Base-by-base conservation (phyloP, 2,113 vertebrate genomes). In the Zosterops hypoxanthus region DNA sequence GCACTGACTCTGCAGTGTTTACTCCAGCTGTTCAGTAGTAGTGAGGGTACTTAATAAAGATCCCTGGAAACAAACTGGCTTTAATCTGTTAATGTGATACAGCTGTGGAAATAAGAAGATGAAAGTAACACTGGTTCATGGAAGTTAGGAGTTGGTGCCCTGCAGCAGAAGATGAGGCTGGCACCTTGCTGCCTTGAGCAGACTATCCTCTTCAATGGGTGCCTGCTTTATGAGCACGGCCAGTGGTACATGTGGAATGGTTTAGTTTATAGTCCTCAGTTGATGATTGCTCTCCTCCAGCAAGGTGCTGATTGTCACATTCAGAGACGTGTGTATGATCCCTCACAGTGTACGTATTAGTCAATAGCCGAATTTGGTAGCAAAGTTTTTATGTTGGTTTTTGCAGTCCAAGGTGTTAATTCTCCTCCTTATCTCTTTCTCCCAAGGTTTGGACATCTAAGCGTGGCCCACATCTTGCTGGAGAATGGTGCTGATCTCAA, bases 401-500 rank as follows among this genome's bases (percentile, higher is more conserved):
- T 83, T 92, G 47, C 31, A 33, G 13, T 88, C 8, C 9, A 34
- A 15, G 14, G 8, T 83, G 39, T 73, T 88, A 69, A 90, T 78
- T 92, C 26, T 87, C 5, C 3, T 47, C 15, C 2, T 4, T 65
- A 39, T 75, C 19, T 78, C 18, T 83, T 92, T 66, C 66, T 77
- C 39, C 88, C 69, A 68, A 99, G 99, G 92, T 99, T 99, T 90
- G 99, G 99, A 66, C 99, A 99, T 79, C 94, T 98, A 53, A 98
- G 89, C 0, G 99, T 99, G 56, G 98, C 99, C 34, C 98, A 98
- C 94, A 98, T 99, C 86, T 98, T 99, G 56, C 85, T 99, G 97
- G 99, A 99, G 95, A 99, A 99, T 1, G 99, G 99, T 9, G 99
- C 99, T 4, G 99, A 99, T 84, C 98, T 99, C 29, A 99, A 99